Base-by-base conservation (phyloP, 2,797 vertebrate genomes). In the Distichodus sexfasciatus region DNA sequence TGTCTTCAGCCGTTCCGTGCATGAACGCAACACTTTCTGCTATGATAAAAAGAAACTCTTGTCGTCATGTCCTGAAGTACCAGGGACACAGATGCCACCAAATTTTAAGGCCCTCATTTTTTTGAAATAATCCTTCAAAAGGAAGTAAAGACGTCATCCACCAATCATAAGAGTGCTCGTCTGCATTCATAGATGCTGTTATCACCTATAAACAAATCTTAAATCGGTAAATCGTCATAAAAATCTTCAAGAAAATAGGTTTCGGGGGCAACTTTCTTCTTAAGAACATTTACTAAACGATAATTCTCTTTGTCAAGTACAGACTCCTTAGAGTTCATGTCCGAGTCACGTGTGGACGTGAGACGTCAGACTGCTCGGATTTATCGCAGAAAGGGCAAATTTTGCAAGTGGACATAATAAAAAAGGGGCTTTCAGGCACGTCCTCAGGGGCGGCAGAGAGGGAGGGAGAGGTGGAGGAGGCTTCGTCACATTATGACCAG, bases 391-490 rank as follows among this genome's bases (percentile, higher is more conserved):
- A n/a, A n/a, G n/a, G 78, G 87, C 86, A 85, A 81, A 81, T 86
- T 87, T 89, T 80, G 83, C 78, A 86, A 88, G 83, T 86, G 83
- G 81, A 81, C 84, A 84, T 85, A 83, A 88, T 85, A 82, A 86
- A 85, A n/a, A 77, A 72, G 50, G 81, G 76, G 81, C 84, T 79
- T 85, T 29, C 66, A 62, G 78, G 78, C 79, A 78, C 85, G 77
- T 82, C 69, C 77, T 66, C 81, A 83, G 84, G 81, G 72, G 69
- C 81, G 79, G 68, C 78, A 74, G 71, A 63, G 65, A 68, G 72
- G 67, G 60, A 31, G 66, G 17, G 15, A 64, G 63, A 23, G 36
- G 62, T 17, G 53, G 35, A 65, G 33, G 24, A 47, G 53, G 26
- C 57, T n/a, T n/a, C n/a, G n/a, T n/a, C 65, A 65, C 54, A 46